Evolutionary conservation across 1,140 invertebrate species (phyloP), one percentile per base, ranked within the genome.

Genomic region (Uloborus diversus): DNA sequence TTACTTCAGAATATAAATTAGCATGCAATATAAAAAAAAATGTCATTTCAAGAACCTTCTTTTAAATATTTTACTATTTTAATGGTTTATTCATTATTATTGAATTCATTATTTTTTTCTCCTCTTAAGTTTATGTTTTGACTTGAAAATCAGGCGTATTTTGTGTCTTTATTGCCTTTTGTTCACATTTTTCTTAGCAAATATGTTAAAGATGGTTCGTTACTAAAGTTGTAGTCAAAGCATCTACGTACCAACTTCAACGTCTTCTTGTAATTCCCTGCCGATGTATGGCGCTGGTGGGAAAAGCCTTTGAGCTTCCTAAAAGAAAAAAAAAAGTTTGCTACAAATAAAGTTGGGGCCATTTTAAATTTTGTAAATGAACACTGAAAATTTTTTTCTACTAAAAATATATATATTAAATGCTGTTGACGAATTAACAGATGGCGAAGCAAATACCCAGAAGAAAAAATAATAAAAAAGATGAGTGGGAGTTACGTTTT

Each of bases 251-350:
- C 87, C 84, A 61, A 89, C 80, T 20, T 84, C 75, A 30, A 84
- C 65, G 61, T 89, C 89, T 75, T 87, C 88, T 23, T 87, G 87
- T 0, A 90, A 81, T 70, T 90, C 87, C 51, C 91, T 82, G 9
- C 87, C 86, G 32, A 92, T 85, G 4, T 89, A 80, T 4, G 91
- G 90, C 3, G 88, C 89, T 1, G 91, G 89, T 1, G 92, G 91
- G 84, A 89, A 92, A 9, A 92, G 83, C 49, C 92, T 87, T n/a
- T 93, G 84, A 0, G 89, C 87, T 85, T 93, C 92, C 85, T 92
- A 93, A 13, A 93, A 89, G 23, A 91, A 90, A 92, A 91, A 4
- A 61, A 1, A 30, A 17, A 14, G 7, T 11, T 14, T 56, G 7
- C 7, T 9, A 42, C 17, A 42, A 42, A 42, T 17, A 42, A 42